Base-by-base conservation (phyloP, 2,888 invertebrate species). In the Megaustenia siamemsis region DNA sequence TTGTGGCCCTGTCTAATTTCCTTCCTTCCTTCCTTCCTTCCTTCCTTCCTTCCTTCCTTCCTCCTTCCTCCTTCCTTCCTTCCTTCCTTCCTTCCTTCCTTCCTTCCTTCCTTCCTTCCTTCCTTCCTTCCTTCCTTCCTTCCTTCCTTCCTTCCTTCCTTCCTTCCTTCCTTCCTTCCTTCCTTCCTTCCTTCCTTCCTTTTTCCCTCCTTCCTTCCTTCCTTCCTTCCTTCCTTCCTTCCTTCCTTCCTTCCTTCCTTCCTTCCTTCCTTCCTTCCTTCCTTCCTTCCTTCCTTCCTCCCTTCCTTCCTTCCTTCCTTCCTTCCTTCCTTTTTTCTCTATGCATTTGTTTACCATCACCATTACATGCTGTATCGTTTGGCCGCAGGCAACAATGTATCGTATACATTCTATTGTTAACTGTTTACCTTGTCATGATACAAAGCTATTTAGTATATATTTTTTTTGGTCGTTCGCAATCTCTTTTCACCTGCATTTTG, bases 281-380 rank as follows among this genome's bases (percentile, higher is more conserved):
- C 32, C 32, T 28, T 66, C 66, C 32, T 18, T 66, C 18, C 66
- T 28, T 32, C 32, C 32, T 18, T 66, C 66, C 32, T 18, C 18
- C 18, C 66, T 28, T 66, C 66, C 66, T 66, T 66, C 56, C 56
- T 56, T 56, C 56, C 56, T 56, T 56, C 56, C 56, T 56, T 56
- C 56, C 56, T 56, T 56, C 56, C 56, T 56, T 56, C 56, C 56
- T 56, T 56, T 24, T 24, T 56, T 56, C 21, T 56, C 45, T 10
- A 45, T 45, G 12, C 12, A 10, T 45, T 45, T 45, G n/a, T n/a
- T n/a, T n/a, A n/a, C n/a, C n/a, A n/a, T n/a, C n/a, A n/a, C n/a
- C n/a, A n/a, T n/a, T n/a, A n/a, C n/a, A n/a, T n/a, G n/a, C n/a
- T n/a, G n/a, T n/a, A n/a, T n/a, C n/a, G n/a, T n/a, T n/a, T n/a